Evolutionary conservation across 2,888 invertebrate species (phyloP).

Genomic region (Syrista parreyssii): DNA sequence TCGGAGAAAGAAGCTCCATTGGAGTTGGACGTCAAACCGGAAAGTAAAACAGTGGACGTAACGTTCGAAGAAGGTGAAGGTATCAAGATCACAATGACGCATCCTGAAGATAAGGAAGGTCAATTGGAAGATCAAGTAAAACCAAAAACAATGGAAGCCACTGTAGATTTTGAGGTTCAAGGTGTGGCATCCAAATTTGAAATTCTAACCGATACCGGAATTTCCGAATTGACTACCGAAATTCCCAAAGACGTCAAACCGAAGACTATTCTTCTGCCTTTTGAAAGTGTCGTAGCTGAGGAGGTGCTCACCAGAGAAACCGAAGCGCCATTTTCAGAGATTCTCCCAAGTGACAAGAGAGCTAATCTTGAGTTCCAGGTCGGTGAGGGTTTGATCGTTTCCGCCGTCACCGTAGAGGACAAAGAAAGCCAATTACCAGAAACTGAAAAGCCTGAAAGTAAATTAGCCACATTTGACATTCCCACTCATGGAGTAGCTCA

Average conservation of each 20-base stretch:
- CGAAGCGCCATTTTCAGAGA: slow-evolving; percentile 62
- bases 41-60: slow-evolving; percentile 68
- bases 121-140: slow-evolving; percentile 37
- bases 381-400: slow-evolving; percentile 52
- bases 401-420: slow-evolving; percentile 48
- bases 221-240: slow-evolving; percentile 40
- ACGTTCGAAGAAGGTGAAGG: slow-evolving; percentile 71
- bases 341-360: slow-evolving; percentile 68
- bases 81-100: slow-evolving; percentile 69
- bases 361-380: slow-evolving; percentile 61
- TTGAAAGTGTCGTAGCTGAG: slow-evolving; percentile 51
- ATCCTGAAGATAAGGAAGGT: slow-evolving; percentile 61
- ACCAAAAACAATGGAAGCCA: slow-evolving; percentile 48
- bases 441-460: slow-evolving; percentile 49
- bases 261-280: slow-evolving; percentile 48
- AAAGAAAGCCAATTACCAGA: slow-evolving; percentile 49
- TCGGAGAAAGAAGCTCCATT: slow-evolving; percentile 70
- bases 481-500: slow-evolving; percentile 62
- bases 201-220: slow-evolving; percentile 45
- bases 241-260: slow-evolving; percentile 40
- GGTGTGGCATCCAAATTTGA: slow-evolving; percentile 52
- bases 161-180: slow-evolving; percentile 50
- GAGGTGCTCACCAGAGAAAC: slow-evolving; percentile 55
- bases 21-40: slow-evolving; percentile 66
- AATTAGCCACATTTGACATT: slow-evolving; percentile 60